Conservation (phyloP, 2,113 vertebrate species). For the Desmodus rotundus region DNA sequence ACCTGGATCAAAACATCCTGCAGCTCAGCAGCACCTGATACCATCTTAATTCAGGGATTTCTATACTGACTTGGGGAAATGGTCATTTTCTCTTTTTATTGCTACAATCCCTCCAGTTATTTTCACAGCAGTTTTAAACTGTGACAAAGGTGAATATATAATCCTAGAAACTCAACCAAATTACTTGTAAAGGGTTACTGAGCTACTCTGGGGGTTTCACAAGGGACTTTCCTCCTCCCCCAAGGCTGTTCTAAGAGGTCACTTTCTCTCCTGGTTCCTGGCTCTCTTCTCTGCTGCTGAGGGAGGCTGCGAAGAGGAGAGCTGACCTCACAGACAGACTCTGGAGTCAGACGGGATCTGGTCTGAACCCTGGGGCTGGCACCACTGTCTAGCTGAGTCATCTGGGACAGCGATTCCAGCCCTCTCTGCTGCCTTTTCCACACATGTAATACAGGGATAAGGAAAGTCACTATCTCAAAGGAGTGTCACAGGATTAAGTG, state of each 20-base stretch:
- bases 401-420: neutral
- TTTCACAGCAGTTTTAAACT: neutral
- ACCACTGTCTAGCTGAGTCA: neutral
- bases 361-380: neutral
- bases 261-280: neutral
- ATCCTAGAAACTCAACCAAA: neutral
- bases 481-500: neutral
- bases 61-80: conserved; percentile 51
- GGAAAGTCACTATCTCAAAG: neutral
- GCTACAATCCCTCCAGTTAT: neutral
- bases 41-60: conserved; percentile 63
- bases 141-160: neutral
- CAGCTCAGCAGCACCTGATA: conserved; percentile 60
- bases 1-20: conserved; percentile 47
- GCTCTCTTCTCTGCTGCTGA: neutral
- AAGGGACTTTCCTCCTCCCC: neutral
- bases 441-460: accelerated
- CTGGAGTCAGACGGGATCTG: neutral
- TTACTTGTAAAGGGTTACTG: neutral
- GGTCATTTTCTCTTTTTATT: neutral
- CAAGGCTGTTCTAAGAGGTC: neutral
- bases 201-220: neutral
- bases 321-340: neutral
- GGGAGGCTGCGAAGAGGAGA: neutral
- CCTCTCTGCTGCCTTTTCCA: neutral